Evolutionary conservation across 2,888 invertebrate genomes (phyloP), one percentile per base, ranked within the genome.

Genomic region (Andrena fulva): DNA sequence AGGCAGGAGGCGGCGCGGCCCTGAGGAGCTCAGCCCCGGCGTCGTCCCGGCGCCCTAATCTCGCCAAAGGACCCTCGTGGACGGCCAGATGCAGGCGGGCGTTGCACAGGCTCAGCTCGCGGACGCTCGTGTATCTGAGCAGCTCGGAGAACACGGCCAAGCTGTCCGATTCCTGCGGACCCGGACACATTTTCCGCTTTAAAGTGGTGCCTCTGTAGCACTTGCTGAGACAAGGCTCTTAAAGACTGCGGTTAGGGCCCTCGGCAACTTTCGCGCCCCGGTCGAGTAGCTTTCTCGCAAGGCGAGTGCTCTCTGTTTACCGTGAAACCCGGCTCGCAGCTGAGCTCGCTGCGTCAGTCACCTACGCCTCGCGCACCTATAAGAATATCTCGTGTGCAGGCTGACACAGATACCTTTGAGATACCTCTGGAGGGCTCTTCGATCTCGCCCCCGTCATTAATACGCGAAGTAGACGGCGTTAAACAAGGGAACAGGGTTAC

Each of bases 91-190:
- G 95, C 66, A 95, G 92, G 42, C 95, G 94, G 62, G 95, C 95
- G 89, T 95, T 95, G 87, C 95, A 94, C 73, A 95, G 91, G 83
- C 95, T 95, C 87, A 95, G 90, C 89, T 95, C 95, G 76, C 95
- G 94, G 10, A 95, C 94, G 80, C 94, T 94, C 74, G 95, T 95
- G 79, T 94, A 94, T 84, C 94, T 93, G 80, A 95, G 92, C 85
- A 95, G 93, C 74, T 94, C 94, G 73, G 95, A 93, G 87, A 95
- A 93, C 60, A 94, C 94, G 29, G 95, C 93, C 72, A 95, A 89
- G 31, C 95, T 95, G 63, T 93, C 94, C 69, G 94, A 93, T 88
- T 94, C 94, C 94, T 94, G 92, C 0, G 42, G 68, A 31, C 16
- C 24, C 31, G 8, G 24, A 20, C 16, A 10, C 12, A 50, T 42